Conservation (phyloP, 2,797 vertebrate species). For the Streptopelia turtur region DNA sequence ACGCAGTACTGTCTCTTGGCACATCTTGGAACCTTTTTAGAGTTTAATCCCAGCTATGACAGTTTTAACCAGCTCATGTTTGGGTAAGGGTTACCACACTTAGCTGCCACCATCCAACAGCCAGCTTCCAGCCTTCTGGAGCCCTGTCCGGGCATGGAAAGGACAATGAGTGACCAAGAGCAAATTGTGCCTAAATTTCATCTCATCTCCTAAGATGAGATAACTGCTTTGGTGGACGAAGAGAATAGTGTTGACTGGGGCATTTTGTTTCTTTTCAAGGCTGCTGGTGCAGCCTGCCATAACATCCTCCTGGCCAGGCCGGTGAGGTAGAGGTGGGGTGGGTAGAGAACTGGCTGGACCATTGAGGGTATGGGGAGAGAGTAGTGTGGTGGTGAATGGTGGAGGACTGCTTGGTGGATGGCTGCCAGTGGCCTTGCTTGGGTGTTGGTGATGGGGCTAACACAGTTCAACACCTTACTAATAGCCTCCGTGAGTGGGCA, state of each 20-base stretch:
- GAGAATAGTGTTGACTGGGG: neutral
- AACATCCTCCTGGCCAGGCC: neutral
- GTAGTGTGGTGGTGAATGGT: neutral
- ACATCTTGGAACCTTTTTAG: neutral
- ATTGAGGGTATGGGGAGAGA: too few species aligned
- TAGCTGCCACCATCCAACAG: neutral
- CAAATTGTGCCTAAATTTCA: neutral
- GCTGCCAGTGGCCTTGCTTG: neutral
- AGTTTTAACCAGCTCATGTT: neutral
- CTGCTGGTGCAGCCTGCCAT: rapidly evolving
- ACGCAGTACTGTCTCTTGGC: neutral
- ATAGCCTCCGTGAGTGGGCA: neutral
- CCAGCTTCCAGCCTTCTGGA: neutral
- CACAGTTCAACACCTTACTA: neutral
- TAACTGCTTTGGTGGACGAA: neutral
- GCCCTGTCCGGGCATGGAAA: neutral
- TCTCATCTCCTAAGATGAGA: neutral
- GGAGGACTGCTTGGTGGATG: rapidly evolving
- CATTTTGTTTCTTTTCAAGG: neutral
- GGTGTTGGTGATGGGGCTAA: neutral
- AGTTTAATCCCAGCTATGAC: neutral
- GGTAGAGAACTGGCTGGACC: neutral
- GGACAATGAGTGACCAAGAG: neutral
- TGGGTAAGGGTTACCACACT: neutral
- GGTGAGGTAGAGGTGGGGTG: neutral